Evolutionary conservation across 2,113 vertebrate genomes (phyloP).

Genomic region (Oncorhynchus gorbuscha): DNA sequence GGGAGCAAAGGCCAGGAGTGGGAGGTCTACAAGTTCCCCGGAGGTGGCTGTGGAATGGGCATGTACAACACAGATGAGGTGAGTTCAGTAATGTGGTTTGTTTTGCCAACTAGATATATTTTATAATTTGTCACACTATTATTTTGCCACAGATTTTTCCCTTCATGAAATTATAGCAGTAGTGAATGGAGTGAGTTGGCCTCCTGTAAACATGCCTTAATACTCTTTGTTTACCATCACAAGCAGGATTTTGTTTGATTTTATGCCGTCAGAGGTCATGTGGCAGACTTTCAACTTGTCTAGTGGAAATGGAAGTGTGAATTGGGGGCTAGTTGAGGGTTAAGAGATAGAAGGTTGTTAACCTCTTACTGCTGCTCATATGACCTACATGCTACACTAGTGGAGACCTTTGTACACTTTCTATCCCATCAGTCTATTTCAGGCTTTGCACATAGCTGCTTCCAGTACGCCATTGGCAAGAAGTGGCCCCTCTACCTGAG

Average conservation of each 20-base stretch:
- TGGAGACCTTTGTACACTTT: constrained; percentile 19
- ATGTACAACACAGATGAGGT: constrained; percentile 99
- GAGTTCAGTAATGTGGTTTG: constrained; percentile 60
- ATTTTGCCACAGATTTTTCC: neutral
- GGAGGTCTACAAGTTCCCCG: constrained; percentile 92
- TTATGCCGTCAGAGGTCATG: constrained; percentile 59
- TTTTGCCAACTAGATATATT: neutral
- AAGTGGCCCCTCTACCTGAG: constrained; percentile 94
- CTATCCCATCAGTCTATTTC: constrained; percentile 83
- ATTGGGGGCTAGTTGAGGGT: neutral
- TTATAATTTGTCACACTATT: neutral
- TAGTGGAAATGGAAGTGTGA: constrained; percentile 25
- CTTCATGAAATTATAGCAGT: neutral
- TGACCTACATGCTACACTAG: constrained; percentile 19
- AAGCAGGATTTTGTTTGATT: constrained; percentile 47
- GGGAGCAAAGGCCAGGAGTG: constrained; percentile 84
- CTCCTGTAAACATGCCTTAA: constrained; percentile 23
- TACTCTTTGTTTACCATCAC: constrained; percentile 44
- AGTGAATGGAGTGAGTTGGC: neutral
- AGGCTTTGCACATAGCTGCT: constrained; percentile 97
- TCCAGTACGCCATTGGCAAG: constrained; percentile 94
- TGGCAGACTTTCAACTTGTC: constrained; percentile 41
- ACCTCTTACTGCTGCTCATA: constrained; percentile 43
- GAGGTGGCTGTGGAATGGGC: constrained; percentile 93
- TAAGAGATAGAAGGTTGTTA: constrained; percentile 30